Evolutionary conservation across 2,888 invertebrate genomes (phyloP), one percentile per base, ranked within the genome.

Genomic region (Stenodera caucasica): DNA sequence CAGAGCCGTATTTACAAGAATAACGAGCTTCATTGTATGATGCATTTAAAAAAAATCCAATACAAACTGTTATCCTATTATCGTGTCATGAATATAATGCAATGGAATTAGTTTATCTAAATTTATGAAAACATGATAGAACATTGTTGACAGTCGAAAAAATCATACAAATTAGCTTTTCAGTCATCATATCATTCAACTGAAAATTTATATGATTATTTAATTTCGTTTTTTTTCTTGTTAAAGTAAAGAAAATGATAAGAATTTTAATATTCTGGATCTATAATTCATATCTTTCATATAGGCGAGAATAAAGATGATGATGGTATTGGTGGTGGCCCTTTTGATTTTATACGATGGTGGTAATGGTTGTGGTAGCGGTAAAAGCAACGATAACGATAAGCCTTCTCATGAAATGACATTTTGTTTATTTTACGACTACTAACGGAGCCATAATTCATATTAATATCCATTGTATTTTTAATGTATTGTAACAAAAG

Each of bases 361-460:
- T 64, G 64, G 67, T 67, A 68, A 65, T 67, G 58, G 61, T 58
- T 64, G 60, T 70, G 65, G 67, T 72, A 62, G 63, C 65, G 70
- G 61, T 66, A 72, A 77, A 75, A 73, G 66, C 70, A 65, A 72
- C 78, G 77, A 78, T 80, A 78, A 77, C 78, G 79, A 78, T 79
- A 79, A 79, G 77, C 73, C 76, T 71, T 76, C 77, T 75, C 78
- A 75, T 77, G 78, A 75, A 77, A 77, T 77, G 78, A 77, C 80
- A 78, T 78, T 79, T 74, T 76, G 77, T 76, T 77, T 78, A 76
- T 75, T 80, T 80, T 79, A 80, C 72, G 77, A 74, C 75, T 73
- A 72, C 75, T 74, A 71, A 72, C 68, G 75, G 77, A 75, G 74
- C 70, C 76, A 78, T 79, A 78, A 79, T 67, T 80, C 78, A 80